Evolutionary conservation across 2,888 invertebrate species (phyloP).

Genomic region (Linyphia triangularis): DNA sequence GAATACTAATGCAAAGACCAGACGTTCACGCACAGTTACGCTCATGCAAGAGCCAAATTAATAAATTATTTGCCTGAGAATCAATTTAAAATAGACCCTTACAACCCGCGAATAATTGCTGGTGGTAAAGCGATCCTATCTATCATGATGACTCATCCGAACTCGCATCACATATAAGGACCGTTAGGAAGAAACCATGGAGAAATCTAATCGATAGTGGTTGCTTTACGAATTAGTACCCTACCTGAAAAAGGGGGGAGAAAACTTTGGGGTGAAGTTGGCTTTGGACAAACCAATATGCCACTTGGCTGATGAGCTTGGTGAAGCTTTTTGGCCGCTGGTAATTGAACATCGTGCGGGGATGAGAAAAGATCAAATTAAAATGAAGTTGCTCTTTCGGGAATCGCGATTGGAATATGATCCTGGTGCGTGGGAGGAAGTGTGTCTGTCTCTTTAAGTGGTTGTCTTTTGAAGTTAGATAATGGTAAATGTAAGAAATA

Average conservation of each 20-base stretch:
- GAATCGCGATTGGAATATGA: background rate
- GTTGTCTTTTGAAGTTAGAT: background rate
- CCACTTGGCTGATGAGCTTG: constrained; percentile 3
- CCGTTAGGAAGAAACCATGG: background rate
- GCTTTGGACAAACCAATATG: background rate
- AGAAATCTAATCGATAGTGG: background rate
- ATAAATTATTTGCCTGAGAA: background rate
- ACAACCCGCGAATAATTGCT: background rate
- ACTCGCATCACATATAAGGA: background rate
- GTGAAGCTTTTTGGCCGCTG: background rate
- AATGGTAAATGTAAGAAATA: background rate
- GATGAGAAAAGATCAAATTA: background rate
- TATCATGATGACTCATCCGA: background rate
- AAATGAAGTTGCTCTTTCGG: background rate
- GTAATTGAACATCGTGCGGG: background rate
- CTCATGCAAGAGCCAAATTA: background rate
- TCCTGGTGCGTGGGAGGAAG: background rate
- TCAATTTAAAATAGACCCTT: background rate
- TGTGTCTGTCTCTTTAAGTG: background rate
- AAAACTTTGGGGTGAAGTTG: background rate
- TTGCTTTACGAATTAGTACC: background rate
- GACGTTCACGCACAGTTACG: background rate
- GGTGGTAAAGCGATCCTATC: background rate
- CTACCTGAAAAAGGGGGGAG: background rate
- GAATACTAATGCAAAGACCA: background rate